Evolutionary conservation across 2,797 vertebrate genomes (phyloP).

Genomic region (Echiichthys vipera): DNA sequence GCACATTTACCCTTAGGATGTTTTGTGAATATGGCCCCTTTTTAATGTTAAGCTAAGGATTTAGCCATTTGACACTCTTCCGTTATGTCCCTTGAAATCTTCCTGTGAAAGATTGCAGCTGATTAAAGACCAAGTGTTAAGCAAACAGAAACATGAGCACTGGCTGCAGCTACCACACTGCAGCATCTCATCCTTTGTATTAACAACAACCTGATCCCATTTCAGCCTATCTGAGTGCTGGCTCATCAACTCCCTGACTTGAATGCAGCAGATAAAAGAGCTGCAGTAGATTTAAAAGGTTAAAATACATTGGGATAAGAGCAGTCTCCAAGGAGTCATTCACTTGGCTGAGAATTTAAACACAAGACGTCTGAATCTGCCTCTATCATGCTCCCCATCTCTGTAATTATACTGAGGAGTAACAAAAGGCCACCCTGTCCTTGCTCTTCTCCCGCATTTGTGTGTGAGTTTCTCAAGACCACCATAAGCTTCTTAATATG

Average conservation of each 20-base stretch:
- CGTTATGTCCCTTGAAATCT: not conserved
- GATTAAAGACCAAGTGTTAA: conserved; percentile 4
- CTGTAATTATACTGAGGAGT: not conserved
- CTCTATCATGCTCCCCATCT: not conserved
- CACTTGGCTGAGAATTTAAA: not conserved
- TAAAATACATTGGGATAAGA: too few species aligned
- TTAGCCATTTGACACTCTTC: not conserved
- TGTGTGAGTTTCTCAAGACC: not conserved
- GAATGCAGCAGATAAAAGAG: not conserved
- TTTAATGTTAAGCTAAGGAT: not conserved
- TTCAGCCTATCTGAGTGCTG: not conserved
- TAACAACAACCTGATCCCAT: not conserved
- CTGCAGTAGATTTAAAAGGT: not conserved
- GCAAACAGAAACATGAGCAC: conserved; percentile 21
- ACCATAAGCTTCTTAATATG: not conserved
- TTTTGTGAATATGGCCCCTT: too few species aligned
- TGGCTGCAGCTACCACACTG: conserved; percentile 6
- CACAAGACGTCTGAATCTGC: not conserved
- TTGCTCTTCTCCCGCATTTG: not conserved
- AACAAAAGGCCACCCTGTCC: not conserved
- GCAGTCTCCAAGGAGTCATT: not conserved
- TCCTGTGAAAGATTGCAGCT: not conserved
- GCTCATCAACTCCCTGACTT: not conserved
- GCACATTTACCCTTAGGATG: too few species aligned
- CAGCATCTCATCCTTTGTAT: conserved; percentile 19